Base-by-base conservation (phyloP, 2,113 vertebrate genomes). In the Dascyllus trimaculatus region DNA sequence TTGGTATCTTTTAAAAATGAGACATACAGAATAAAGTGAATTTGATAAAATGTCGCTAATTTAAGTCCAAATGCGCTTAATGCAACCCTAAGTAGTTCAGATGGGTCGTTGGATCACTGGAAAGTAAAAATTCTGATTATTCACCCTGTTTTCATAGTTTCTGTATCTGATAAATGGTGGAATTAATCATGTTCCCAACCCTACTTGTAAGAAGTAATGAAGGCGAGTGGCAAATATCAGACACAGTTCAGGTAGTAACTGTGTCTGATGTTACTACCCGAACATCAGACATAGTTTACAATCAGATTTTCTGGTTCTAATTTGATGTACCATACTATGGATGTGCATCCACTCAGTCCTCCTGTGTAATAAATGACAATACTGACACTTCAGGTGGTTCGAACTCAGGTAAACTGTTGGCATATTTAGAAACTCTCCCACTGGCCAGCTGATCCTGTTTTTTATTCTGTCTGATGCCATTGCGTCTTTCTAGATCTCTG, bases 181-280 rank as follows among this genome's bases (percentile, higher is more conserved):
- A 29, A 5, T 29, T 3, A 5, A 29, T 35, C 9, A 35, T 8
- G 22, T 14, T 64, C 18, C 43, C 32, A 66, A 45, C 69, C n/a
- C 53, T 35, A 59, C 35, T 73, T 45, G n/a, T 24, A 21, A 51
- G 18, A 22, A 8, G 74, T 46, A 48, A 48, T 10, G 25, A 69
- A 57, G 0, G 29, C 6, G 29, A 4, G 29, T 29, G 29, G 5
- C 29, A 29, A 29, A 29, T 6, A n/a, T n/a, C n/a, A n/a, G n/a
- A n/a, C n/a, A n/a, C n/a, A n/a, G n/a, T n/a, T n/a, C n/a, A n/a
- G n/a, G n/a, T n/a, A n/a, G n/a, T n/a, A n/a, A n/a, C n/a, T n/a
- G n/a, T n/a, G n/a, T n/a, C n/a, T n/a, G n/a, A n/a, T n/a, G n/a
- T 29, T 4, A 29, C 6, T 29, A 5, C 29, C 29, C 1, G 3